A percentile compares a stretch with the other conserved stretches of the same genome.
Conservation (phyloP, 2,113 vertebrate genomes). For the Poecile atricapillus region DNA sequence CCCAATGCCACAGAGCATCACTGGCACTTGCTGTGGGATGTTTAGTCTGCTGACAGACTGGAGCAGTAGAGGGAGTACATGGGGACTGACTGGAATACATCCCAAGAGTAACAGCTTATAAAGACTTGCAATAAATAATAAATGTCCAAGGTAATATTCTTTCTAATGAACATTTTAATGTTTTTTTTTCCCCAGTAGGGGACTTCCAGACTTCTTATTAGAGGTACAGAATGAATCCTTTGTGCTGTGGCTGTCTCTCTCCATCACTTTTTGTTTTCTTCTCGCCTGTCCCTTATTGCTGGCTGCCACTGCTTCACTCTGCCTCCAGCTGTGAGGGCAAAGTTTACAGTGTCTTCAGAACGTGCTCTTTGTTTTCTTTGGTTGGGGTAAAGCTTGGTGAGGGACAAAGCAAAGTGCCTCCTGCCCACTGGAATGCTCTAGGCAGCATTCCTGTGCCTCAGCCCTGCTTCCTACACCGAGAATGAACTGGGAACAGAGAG, state of each 20-base stretch:
- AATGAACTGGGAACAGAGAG: neutral
- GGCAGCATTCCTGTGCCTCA: neutral
- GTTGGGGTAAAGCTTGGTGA: neutral
- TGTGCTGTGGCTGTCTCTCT: neutral
- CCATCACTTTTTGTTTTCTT: slow-evolving; percentile 22
- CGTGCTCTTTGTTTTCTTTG: slow-evolving; percentile 37
- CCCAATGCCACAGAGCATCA: neutral
- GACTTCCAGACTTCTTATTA: slow-evolving; percentile 9
- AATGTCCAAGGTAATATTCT: slow-evolving; percentile 24
- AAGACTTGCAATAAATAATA: slow-evolving; percentile 37
- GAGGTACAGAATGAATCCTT: neutral
- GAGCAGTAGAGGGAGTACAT: neutral
- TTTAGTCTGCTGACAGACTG: neutral
- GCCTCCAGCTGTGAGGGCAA: slow-evolving; percentile 21
- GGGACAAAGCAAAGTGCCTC: neutral
- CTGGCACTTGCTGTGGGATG: neutral
- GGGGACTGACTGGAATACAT: neutral
- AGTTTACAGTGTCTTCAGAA: slow-evolving; percentile 41
- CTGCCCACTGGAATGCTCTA: neutral
- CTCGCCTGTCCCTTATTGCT: neutral
- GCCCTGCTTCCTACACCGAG: neutral
- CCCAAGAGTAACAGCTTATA: neutral
- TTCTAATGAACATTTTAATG: slow-evolving; percentile 55
- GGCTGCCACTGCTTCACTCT: neutral
- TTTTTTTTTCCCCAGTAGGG: slow-evolving; percentile 9